These are phyloP conservation scores for Mus spicilegus DNA, from an alignment of 2,113 vertebrate genomes.

Conservation along the genomic window DNA sequence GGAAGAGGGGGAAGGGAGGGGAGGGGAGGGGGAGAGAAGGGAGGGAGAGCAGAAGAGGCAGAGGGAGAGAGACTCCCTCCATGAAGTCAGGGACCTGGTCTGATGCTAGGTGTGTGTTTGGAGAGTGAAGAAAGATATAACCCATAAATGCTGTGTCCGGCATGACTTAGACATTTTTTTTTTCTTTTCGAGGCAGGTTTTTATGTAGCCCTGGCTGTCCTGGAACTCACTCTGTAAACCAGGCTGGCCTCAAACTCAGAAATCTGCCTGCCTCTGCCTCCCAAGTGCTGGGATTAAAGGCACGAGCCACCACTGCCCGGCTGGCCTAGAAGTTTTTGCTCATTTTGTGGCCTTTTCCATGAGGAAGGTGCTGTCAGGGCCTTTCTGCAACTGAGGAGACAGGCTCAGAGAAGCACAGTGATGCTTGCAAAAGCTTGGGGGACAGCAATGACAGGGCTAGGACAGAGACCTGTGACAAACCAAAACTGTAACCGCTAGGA, in stretches of 20 bases:
- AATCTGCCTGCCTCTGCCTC: too few relatives aligned
- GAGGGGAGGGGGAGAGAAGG: neutral
- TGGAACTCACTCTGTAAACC: too few relatives aligned
- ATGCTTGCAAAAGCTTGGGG: neutral
- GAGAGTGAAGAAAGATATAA: neutral
- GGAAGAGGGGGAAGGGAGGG: too few relatives aligned
- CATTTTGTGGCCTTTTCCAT: neutral
- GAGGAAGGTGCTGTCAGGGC: neutral
- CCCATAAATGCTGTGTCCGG: neutral
- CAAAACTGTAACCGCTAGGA: neutral
- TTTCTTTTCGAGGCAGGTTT: too few relatives aligned
- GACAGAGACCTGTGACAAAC: neutral
- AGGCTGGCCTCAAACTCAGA: too few relatives aligned
- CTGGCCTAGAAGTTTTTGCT: rapidly evolving
- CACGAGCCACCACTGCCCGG: too few relatives aligned
- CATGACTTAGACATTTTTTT: too few relatives aligned
- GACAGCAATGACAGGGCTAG: neutral
- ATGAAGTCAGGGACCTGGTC: neutral
- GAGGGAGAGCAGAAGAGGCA: too few relatives aligned
- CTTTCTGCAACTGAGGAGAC: neutral
- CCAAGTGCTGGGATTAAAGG: too few relatives aligned
- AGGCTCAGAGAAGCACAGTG: neutral
- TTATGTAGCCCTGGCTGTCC: too few relatives aligned
- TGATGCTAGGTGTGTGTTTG: neutral
- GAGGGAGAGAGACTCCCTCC: rapidly evolving